These are phyloP conservation scores for Lophura nycthemera DNA, from an alignment of 2,113 vertebrate genomes.

Conservation along the genomic window DNA sequence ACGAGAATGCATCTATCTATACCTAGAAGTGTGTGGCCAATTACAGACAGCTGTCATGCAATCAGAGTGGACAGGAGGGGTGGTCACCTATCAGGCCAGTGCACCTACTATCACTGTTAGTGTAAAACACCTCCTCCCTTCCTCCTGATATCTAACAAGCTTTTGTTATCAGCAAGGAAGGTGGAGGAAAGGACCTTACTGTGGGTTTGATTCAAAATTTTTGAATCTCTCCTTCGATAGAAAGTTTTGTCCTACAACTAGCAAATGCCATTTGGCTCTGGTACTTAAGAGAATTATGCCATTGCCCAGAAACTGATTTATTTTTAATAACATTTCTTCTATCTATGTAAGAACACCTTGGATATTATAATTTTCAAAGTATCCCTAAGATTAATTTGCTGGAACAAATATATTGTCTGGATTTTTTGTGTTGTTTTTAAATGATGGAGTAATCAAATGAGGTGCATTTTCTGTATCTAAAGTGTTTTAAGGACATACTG, in stretches of 20 bases:
- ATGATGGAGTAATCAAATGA: constrained; percentile 20
- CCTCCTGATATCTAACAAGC: neutral
- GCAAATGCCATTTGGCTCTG: neutral
- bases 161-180: neutral
- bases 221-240: neutral
- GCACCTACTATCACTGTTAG: neutral
- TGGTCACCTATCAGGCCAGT: constrained; percentile 13
- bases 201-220: neutral
- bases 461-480: neutral
- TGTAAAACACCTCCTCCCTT: neutral
- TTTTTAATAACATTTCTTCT: constrained; percentile 47
- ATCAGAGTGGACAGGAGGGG: neutral
- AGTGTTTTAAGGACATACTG: neutral
- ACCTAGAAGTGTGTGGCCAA: neutral
- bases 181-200: neutral
- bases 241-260: neutral
- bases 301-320: constrained; percentile 43
- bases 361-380: constrained; percentile 24
- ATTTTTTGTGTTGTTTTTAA: neutral
- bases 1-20: constrained; percentile 59
- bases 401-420: neutral
- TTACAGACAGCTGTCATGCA: constrained; percentile 49
- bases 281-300: neutral
- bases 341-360: constrained; percentile 27
- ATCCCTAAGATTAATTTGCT: neutral